Conservation (phyloP, 1,140 invertebrate genomes). For the Drosophila athabasca region DNA sequence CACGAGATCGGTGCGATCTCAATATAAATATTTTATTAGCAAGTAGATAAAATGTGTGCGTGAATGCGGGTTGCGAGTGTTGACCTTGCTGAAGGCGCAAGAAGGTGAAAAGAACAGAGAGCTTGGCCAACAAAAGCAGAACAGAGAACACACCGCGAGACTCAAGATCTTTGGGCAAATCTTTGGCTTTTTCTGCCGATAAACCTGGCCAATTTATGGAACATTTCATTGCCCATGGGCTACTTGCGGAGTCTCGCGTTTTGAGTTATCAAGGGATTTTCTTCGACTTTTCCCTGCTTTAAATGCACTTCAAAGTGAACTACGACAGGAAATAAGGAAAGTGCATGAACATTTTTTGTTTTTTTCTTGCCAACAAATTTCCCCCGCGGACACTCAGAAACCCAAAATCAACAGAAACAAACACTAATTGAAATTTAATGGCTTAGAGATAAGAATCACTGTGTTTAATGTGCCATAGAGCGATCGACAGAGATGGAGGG, state of each 20-base stretch:
- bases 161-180: constrained; percentile 6
- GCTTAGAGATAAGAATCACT: constrained; percentile 67
- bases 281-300: no score
- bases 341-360: no score
- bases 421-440: constrained; percentile 72
- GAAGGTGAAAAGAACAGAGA: constrained; percentile 62
- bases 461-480: constrained; percentile 5
- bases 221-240: no score
- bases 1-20: constrained; percentile 51
- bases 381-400: no score
- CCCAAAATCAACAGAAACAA: constrained; percentile 12
- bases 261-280: background rate
- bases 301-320: no score
- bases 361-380: no score
- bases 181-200: constrained; percentile 34
- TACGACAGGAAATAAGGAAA: background rate
- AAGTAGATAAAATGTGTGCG: constrained; percentile 71
- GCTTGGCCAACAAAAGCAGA: constrained; percentile 27
- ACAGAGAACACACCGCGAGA: constrained; percentile 9
- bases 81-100: constrained; percentile 67
- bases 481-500: constrained; percentile 6
- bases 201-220: constrained; percentile 62
- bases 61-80: constrained; percentile 29
- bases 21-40: constrained; percentile 78
- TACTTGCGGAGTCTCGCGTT: background rate